Percentiles rank a stretch among this genome's conserved stretches.
phyloP scores from a whole-genome alignment of 2,888 invertebrate genomes.

The Tetramorium bicarinatum region DNA sequence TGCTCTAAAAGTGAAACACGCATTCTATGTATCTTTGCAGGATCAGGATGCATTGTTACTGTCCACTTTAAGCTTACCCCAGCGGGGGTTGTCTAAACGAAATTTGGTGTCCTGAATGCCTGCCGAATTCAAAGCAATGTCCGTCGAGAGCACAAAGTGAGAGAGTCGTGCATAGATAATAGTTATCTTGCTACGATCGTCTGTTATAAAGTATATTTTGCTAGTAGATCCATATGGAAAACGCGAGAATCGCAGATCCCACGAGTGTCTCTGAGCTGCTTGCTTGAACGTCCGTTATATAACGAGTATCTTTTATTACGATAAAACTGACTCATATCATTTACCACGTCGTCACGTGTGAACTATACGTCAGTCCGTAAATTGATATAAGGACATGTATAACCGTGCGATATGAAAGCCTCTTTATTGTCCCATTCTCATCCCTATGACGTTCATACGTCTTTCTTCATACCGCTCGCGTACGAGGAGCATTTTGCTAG shows the following conservation, averaged over 20 bases:
- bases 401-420: conserved; percentile 67
- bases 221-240: conserved; percentile 41
- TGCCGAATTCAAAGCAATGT: conserved; percentile 26
- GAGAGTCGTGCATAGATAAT: neutral
- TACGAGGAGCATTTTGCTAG: conserved; percentile 51
- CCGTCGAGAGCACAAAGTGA: conserved; percentile 15
- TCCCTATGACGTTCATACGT: conserved; percentile 67
- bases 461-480: conserved; percentile 63
- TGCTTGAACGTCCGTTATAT: conserved; percentile 17
- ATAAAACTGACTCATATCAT: conserved; percentile 49
- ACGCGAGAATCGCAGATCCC: conserved; percentile 29
- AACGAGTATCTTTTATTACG: conserved; percentile 45
- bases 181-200: conserved; percentile 40
- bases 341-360: conserved; percentile 59
- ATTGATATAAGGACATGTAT: conserved; percentile 74
- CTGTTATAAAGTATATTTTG: conserved; percentile 34
- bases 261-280: conserved; percentile 13
- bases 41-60: conserved; percentile 54
- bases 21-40: neutral
- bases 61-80: conserved; percentile 26
- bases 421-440: conserved; percentile 74
- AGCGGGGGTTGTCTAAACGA: conserved; percentile 15
- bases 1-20: conserved; percentile 18
- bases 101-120: conserved; percentile 21
- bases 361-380: conserved; percentile 71